phyloP scores from a whole-genome alignment of 2,888 invertebrate genomes.

The Watsonalla binaria region DNA sequence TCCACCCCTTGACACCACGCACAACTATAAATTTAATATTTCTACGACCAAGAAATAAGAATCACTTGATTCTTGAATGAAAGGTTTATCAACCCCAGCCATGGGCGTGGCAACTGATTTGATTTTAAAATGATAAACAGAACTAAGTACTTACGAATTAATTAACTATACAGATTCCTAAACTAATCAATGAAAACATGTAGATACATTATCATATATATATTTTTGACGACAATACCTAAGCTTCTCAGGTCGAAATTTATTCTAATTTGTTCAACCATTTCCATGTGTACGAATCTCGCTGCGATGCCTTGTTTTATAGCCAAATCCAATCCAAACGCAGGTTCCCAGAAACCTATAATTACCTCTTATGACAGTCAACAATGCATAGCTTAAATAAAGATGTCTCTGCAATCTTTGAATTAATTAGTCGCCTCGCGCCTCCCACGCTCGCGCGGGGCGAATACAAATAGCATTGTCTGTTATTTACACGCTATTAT shows the following conservation, averaged over 20 bases:
- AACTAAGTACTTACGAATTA: too few species aligned
- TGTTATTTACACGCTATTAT: constrained; percentile 2
- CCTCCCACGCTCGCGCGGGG: constrained; percentile 1
- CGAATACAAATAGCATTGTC: constrained; percentile 3
- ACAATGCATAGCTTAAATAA: not conserved
- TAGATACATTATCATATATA: too few species aligned
- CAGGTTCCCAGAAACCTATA: not conserved
- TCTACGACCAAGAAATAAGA: constrained; percentile 28
- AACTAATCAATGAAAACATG: too few species aligned
- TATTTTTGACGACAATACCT: too few species aligned
- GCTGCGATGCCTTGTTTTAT: too few species aligned
- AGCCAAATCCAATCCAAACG: too few species aligned
- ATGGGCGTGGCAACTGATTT: constrained; percentile 2
- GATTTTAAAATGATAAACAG: too few species aligned
- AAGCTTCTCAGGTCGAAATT: too few species aligned
- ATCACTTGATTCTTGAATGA: constrained; percentile 17
- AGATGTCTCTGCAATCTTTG: not conserved
- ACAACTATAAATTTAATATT: constrained; percentile 35
- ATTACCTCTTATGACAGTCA: not conserved
- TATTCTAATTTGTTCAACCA: too few species aligned
- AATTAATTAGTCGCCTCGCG: not conserved
- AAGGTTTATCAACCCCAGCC: constrained; percentile 28
- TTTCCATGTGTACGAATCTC: too few species aligned
- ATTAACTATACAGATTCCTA: too few species aligned
- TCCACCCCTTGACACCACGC: constrained; percentile 23